Percentiles rank a stretch among this genome's conserved stretches.
phyloP scores from a whole-genome alignment of 2,888 invertebrate species.

The Elysia crispata region DNA sequence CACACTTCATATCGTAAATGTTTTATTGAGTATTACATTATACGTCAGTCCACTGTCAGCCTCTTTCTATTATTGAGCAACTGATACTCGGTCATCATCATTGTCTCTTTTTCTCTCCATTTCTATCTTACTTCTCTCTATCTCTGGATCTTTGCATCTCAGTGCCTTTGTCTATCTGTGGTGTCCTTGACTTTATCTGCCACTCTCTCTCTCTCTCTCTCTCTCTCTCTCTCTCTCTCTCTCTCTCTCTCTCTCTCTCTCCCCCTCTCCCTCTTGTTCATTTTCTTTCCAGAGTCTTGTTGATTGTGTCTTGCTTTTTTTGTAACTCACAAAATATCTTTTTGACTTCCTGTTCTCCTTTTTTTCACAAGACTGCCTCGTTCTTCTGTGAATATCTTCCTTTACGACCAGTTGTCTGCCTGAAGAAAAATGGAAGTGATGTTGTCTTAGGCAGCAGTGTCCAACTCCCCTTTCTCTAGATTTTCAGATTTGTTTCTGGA shows the following conservation, averaged over 20 bases:
- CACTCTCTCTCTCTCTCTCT: constrained; percentile 11
- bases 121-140: not conserved
- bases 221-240: not conserved
- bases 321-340: not conserved
- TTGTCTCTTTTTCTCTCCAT: too few species aligned
- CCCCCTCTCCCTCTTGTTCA: not conserved
- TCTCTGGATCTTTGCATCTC: not conserved
- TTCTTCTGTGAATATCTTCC: too few species aligned
- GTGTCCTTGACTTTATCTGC: not conserved
- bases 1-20: too few species aligned
- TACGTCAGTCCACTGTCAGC: too few species aligned
- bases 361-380: not conserved
- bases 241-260: not conserved
- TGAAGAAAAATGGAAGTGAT: too few species aligned
- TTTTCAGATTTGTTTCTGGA: too few species aligned
- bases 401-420: too few species aligned
- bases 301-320: not conserved
- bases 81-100: too few species aligned
- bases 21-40: too few species aligned
- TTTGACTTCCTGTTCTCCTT: not conserved
- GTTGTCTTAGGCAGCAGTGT: too few species aligned
- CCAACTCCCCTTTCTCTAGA: too few species aligned
- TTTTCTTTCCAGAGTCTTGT: not conserved
- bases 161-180: not conserved
- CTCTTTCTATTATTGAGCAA: too few species aligned